Evolutionary conservation across 2,888 invertebrate species (phyloP).

Genomic region (Lymantria monacha): DNA sequence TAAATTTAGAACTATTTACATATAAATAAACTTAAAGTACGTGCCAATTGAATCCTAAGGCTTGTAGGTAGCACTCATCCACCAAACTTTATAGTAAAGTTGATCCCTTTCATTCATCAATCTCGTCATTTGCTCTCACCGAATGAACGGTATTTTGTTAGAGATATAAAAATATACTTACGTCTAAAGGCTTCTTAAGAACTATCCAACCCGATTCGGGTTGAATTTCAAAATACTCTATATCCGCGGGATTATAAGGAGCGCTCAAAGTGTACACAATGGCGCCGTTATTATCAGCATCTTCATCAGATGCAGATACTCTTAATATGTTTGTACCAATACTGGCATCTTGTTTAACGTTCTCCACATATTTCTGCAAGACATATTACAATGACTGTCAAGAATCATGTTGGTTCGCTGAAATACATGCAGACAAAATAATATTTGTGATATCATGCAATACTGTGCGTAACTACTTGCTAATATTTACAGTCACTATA

Average conservation of each 20-base stretch:
- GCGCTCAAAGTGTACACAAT: conserved; percentile 96
- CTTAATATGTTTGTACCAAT: conserved; percentile 96
- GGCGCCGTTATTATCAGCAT: conserved; percentile 97
- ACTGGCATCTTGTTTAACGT: conserved; percentile 97
- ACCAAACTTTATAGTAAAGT: conserved; percentile 77
- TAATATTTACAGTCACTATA: conserved; percentile 32
- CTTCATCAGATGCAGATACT: conserved; percentile 98
- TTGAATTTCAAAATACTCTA: conserved; percentile 98
- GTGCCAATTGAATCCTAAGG: conserved; percentile 83
- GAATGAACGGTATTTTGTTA: conserved; percentile 31
- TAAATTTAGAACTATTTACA: conserved; percentile 81
- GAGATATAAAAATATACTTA: conserved; percentile 85
- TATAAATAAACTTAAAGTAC: conserved; percentile 71
- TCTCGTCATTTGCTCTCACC: conserved; percentile 60
- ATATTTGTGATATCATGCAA: conserved; percentile 48
- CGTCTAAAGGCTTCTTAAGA: conserved; percentile 96
- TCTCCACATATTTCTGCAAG: conserved; percentile 96
- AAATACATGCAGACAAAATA: conserved; percentile 45
- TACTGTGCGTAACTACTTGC: conserved; percentile 36
- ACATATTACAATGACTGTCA: conserved; percentile 48
- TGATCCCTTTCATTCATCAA: conserved; percentile 75
- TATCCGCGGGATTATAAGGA: conserved; percentile 92
- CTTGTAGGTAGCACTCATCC: conserved; percentile 82
- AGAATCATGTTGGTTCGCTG: conserved; percentile 32
- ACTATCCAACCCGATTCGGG: conserved; percentile 99